Evolutionary conservation across 2,888 invertebrate species (phyloP), one percentile per base, ranked within the genome.

Genomic region (Lissocephala sabroskyi): DNA sequence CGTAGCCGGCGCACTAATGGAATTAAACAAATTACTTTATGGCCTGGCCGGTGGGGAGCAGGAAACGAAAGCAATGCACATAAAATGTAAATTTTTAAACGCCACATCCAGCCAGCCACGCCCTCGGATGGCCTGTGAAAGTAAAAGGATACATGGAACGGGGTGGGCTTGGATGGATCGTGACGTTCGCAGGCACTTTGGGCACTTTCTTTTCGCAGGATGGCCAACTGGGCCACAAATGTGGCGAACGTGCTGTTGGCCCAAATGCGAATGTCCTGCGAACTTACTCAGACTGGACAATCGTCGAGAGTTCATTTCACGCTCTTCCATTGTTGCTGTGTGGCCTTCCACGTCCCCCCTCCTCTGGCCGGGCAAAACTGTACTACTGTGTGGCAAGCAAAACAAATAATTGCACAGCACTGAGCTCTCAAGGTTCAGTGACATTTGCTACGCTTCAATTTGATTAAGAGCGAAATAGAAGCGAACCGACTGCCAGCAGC

Each of bases 1-100:
- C 71, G 71, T 75, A 59, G 51, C 41, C 48, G 45, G 33, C 52
- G 36, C 63, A 56, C 58, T 68, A 71, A 75, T 71, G 65, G 65
- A 71, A 71, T 71, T 75, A 75, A 75, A 62, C 59, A 75, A 71
- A 71, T 71, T 71, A 65, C 58, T 75, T 64, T 56, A 65, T 63
- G 57, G 52, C 65, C 64, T 62, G n/a, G n/a, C n/a, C 46, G 35
- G 50, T 16, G 3, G 14, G 36, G 10, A 36, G 41, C 18, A 36
- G 26, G 11, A 43, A 35, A 14, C 16, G 26, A 13, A 17, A 13
- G 28, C 37, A 45, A 30, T 39, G 39, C 46, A 23, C n/a, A 7
- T 23, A 23, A 23, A 23, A 23, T 35, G 23, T 13, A 23, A 23
- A 5, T n/a, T n/a, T n/a, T n/a, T n/a, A n/a, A n/a, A n/a, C n/a